Evolutionary conservation across 2,888 invertebrate species (phyloP).

Genomic region (Desoria tigrina): DNA sequence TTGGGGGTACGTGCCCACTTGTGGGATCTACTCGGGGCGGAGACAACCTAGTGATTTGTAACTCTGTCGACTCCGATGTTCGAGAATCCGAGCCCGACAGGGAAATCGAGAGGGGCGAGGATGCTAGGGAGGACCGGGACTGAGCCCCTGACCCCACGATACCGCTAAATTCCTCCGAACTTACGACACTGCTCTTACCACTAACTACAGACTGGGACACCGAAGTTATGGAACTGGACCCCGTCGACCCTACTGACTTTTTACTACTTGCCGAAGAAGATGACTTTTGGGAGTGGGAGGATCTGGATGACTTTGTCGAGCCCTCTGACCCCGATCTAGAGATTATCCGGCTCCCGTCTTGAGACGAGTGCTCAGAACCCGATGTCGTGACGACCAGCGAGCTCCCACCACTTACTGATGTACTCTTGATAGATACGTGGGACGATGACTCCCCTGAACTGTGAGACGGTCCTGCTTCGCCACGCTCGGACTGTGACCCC

Average conservation of each 20-base stretch:
- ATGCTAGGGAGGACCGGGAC: slow-evolving; percentile 50
- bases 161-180: slow-evolving; percentile 28
- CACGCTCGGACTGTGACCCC: neutral
- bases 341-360: slow-evolving; percentile 20
- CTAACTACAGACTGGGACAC: neutral
- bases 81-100: slow-evolving; percentile 45
- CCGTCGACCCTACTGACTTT: slow-evolving; percentile 1
- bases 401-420: neutral
- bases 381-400: slow-evolving; percentile 12
- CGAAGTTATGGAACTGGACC: neutral
- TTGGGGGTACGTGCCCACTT: slow-evolving; percentile 49
- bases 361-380: slow-evolving; percentile 34
- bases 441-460: no score
- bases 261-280: slow-evolving; percentile 18
- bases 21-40: slow-evolving; percentile 50
- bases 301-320: slow-evolving; percentile 35
- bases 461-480: no score
- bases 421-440: no score
- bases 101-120: slow-evolving; percentile 52
- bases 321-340: slow-evolving; percentile 43
- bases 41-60: slow-evolving; percentile 52
- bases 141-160: slow-evolving; percentile 40
- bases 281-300: slow-evolving; percentile 17
- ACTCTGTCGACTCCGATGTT: slow-evolving; percentile 53
- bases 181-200: slow-evolving; percentile 35